A percentile compares a stretch with the other conserved stretches of the same genome.
phyloP scores from a whole-genome alignment of 2,797 vertebrate genomes.

The Enteromius fasciolatus region DNA sequence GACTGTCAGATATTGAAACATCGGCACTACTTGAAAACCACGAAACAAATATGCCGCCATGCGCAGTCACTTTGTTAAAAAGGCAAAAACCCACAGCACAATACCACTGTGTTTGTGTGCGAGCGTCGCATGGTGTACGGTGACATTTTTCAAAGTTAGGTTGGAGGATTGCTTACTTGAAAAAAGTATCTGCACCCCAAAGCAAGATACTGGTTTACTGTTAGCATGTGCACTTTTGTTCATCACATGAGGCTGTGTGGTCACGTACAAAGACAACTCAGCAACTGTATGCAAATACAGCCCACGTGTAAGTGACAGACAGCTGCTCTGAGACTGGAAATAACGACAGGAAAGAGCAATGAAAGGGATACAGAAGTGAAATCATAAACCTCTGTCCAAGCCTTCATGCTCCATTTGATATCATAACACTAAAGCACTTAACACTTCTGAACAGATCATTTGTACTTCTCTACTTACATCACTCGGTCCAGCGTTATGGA shows the following conservation, averaged over 20 bases:
- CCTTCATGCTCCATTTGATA: slow-evolving; percentile 80
- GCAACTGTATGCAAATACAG: slow-evolving; percentile 70
- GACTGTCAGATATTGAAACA: slow-evolving; percentile 43
- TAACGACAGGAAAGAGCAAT: slow-evolving; percentile 68
- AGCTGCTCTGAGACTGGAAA: slow-evolving; percentile 61
- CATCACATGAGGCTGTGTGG: slow-evolving; percentile 35
- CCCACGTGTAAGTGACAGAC: slow-evolving; percentile 60
- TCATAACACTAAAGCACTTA: slow-evolving; percentile 80
- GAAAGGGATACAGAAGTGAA: slow-evolving; percentile 77
- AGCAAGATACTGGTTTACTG: neutral
- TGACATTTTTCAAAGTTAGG: neutral
- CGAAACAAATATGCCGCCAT: slow-evolving; percentile 7
- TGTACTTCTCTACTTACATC: slow-evolving; percentile 60
- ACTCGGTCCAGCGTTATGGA: slow-evolving; percentile 22
- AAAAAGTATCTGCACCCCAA: neutral
- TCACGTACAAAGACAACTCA: slow-evolving; percentile 38
- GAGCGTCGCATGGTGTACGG: slow-evolving; percentile 29
- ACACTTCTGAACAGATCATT: slow-evolving; percentile 65
- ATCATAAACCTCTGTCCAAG: slow-evolving; percentile 79
- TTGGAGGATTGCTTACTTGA: neutral
- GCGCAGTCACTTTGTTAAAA: neutral
- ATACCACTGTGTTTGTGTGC: neutral
- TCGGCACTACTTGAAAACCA: slow-evolving; percentile 38
- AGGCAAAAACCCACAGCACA: slow-evolving; percentile 12
- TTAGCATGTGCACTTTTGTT: neutral